These are phyloP conservation scores for Phaetusa simplex DNA, from an alignment of 2,113 vertebrate species.

Conservation along the genomic window DNA sequence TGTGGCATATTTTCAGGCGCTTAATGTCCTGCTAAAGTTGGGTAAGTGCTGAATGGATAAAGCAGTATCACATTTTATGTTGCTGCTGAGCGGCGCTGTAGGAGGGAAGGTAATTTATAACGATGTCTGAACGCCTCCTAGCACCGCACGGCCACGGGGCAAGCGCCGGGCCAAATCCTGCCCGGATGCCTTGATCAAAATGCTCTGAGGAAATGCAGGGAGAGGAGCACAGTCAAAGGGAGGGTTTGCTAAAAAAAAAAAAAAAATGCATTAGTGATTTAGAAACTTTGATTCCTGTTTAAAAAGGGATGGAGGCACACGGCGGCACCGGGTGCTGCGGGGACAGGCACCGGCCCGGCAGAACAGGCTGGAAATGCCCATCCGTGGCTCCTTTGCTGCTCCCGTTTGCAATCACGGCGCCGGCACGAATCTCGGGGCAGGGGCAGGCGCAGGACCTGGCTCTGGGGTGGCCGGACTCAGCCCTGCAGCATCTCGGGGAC, in stretches of 20 bases:
- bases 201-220: neutral
- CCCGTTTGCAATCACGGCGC: fast-evolving
- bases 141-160: fast-evolving
- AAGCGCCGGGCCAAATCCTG: neutral
- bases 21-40: conserved; percentile 46
- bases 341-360: fast-evolving
- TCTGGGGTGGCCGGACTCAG: neutral
- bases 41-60: conserved; percentile 52
- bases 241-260: neutral
- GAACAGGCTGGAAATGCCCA: neutral
- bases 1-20: neutral
- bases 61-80: conserved; percentile 38
- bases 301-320: neutral
- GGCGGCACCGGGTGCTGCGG: neutral
- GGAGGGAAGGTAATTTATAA: conserved; percentile 11
- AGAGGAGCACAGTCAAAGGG: neutral
- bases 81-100: neutral
- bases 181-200: neutral
- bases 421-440: neutral
- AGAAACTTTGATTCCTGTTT: neutral
- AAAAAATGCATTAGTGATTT: fast-evolving
- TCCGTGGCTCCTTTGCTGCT: neutral
- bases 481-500: neutral
- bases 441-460: fast-evolving
- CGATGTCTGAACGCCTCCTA: neutral